These are phyloP conservation scores for Asbolus verrucosus DNA, from an alignment of 1,140 invertebrate species.

Conservation along the genomic window DNA sequence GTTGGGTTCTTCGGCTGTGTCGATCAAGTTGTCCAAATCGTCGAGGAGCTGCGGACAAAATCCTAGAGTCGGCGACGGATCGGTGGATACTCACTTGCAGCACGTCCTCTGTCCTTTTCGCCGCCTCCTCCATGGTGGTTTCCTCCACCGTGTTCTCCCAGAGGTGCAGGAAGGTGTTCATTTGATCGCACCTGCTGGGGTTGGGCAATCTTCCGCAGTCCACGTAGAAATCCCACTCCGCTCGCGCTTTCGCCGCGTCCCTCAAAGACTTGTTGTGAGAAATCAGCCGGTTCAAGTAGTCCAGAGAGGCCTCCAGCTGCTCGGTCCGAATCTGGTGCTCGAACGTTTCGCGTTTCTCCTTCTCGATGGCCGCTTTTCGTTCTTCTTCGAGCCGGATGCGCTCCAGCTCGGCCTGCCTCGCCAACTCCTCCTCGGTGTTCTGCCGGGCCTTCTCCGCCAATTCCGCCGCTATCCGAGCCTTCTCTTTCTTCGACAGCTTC, in stretches of 20 bases:
- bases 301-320: conserved; percentile 50
- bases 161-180: conserved; percentile 74
- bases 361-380: conserved; percentile 53
- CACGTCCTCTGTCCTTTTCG: conserved; percentile 64
- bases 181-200: conserved; percentile 68
- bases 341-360: conserved; percentile 55
- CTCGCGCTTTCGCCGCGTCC: not conserved
- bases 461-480: conserved; percentile 65
- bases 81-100: conserved; percentile 59
- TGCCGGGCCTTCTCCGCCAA: conserved; percentile 64
- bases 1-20: conserved; percentile 48
- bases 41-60: conserved; percentile 64
- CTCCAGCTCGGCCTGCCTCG: conserved; percentile 62
- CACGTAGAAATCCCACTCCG: conserved; percentile 72
- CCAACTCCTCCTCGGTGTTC: conserved; percentile 64
- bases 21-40: conserved; percentile 65
- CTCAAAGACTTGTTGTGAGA: conserved; percentile 15
- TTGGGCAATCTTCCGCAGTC: conserved; percentile 75
- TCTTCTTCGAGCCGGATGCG: conserved; percentile 57
- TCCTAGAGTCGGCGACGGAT: not conserved
- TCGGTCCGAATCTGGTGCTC: conserved; percentile 56
- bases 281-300: conserved; percentile 43
- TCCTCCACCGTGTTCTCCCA: conserved; percentile 69
- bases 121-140: conserved; percentile 64
- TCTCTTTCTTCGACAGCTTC: conserved; percentile 67